phyloP scores from a whole-genome alignment of 2,888 invertebrate species.

The Colletes collaris region DNA sequence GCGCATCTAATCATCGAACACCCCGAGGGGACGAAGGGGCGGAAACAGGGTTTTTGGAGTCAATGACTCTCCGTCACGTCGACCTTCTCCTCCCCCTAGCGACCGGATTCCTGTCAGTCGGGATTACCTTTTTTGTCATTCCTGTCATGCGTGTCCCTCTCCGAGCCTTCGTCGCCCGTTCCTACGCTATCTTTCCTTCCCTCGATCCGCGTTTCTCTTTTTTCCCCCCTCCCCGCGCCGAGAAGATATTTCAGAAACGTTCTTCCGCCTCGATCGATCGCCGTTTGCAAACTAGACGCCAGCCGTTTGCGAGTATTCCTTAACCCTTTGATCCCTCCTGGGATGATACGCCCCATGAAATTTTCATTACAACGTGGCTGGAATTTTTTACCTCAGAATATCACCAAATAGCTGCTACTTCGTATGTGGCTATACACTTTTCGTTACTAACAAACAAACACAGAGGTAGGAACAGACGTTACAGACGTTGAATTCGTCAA shows the following conservation, averaged over 20 bases:
- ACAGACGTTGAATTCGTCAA: too few species aligned
- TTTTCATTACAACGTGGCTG: too few species aligned
- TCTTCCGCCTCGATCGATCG: slow-evolving; percentile 20
- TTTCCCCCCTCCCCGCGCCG: not conserved
- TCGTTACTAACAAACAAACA: too few species aligned
- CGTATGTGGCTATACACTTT: too few species aligned
- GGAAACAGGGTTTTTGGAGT: slow-evolving; percentile 71
- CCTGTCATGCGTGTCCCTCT: slow-evolving; percentile 77
- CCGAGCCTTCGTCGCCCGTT: slow-evolving; percentile 26
- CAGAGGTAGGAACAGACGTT: too few species aligned
- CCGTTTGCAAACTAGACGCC: not conserved
- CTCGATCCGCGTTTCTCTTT: slow-evolving; percentile 1
- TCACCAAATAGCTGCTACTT: too few species aligned
- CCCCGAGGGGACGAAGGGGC: slow-evolving; percentile 64
- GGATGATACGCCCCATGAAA: too few species aligned
- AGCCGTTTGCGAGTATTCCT: too few species aligned
- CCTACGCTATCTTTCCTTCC: slow-evolving; percentile 16
- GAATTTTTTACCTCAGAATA: too few species aligned
- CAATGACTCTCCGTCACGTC: slow-evolving; percentile 72
- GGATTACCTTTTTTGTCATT: slow-evolving; percentile 79
- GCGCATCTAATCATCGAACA: slow-evolving; percentile 72
- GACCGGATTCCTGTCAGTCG: slow-evolving; percentile 68
- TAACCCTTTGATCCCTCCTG: too few species aligned
- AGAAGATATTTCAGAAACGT: slow-evolving; percentile 6
- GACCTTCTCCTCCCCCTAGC: slow-evolving; percentile 57